Percentiles rank a stretch among this genome's conserved stretches.
Evolutionary conservation across 1,140 invertebrate species (phyloP).

Genomic region (Rhagoletis pomonella): DNA sequence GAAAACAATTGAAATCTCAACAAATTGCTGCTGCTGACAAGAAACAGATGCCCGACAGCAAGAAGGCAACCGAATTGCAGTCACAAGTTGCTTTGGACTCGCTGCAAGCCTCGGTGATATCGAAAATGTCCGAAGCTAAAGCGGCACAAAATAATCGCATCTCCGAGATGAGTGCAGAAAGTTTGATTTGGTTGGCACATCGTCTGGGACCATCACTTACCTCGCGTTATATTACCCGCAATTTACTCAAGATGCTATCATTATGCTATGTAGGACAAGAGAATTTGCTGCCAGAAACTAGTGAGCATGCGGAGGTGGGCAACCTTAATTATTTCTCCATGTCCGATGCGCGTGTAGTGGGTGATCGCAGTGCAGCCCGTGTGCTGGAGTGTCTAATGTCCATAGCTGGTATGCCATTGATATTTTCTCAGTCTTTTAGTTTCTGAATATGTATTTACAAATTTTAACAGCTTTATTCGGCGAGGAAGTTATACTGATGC

Average conservation of each 20-base stretch:
- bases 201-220: conserved; percentile 96
- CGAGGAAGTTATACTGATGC: conserved; percentile 93
- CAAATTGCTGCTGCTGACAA: not conserved
- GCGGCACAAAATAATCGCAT: conserved; percentile 78
- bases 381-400: conserved; percentile 91
- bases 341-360: conserved; percentile 79
- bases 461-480: conserved; percentile 86
- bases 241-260: conserved; percentile 94
- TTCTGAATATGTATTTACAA: not conserved
- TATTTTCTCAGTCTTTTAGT: conserved; percentile 60
- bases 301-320: conserved; percentile 66
- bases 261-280: conserved; percentile 93
- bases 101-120: conserved; percentile 69
- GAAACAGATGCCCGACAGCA: not conserved
- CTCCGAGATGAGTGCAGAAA: conserved; percentile 93
- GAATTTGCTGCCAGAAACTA: conserved; percentile 78
- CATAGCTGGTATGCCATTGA: conserved; percentile 79
- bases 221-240: conserved; percentile 91
- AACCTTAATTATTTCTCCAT: conserved; percentile 78
- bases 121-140: conserved; percentile 66
- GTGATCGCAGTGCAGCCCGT: conserved; percentile 88
- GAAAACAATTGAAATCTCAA: conserved; percentile 53
- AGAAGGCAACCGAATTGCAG: conserved; percentile 35
- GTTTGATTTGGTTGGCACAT: conserved; percentile 93
- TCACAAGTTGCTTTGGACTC: conserved; percentile 63